Conservation (phyloP, 2,797 vertebrate species). For the Iguana delicatissima region DNA sequence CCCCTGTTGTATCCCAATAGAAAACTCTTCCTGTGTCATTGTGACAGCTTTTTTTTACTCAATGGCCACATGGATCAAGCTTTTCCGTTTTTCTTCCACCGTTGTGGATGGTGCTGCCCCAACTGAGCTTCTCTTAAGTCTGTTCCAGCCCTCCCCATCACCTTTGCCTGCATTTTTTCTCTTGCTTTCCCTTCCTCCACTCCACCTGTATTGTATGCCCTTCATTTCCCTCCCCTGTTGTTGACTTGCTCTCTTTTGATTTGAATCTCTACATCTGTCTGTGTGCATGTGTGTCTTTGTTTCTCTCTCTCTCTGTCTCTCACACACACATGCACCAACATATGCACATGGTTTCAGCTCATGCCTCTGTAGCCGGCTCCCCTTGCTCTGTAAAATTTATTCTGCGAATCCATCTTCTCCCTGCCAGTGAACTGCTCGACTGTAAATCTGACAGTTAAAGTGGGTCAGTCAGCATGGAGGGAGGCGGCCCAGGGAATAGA, state of each 20-base stretch:
- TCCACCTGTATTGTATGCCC: background rate
- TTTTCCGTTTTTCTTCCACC: background rate
- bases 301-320: background rate
- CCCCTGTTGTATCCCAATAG: too few species aligned
- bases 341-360: slow-evolving; percentile 13
- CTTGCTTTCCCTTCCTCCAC: too few species aligned
- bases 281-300: background rate
- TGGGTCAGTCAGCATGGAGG: slow-evolving; percentile 41
- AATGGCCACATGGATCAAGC: fast-evolving
- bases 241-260: background rate
- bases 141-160: background rate
- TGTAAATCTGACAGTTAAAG: slow-evolving; percentile 39
- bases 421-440: fast-evolving
- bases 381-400: slow-evolving; percentile 18
- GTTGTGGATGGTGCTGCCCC: background rate
- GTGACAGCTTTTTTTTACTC: too few species aligned
- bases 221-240: fast-evolving
- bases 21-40: too few species aligned
- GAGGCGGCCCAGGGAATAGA: background rate
- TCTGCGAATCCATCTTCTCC: slow-evolving; percentile 29
- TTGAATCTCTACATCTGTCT: background rate
- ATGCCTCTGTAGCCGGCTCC: background rate
- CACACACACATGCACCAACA: background rate
- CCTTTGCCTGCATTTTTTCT: background rate
- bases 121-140: background rate